phyloP scores from a whole-genome alignment of 2,888 invertebrate genomes.

The Entomobrya proxima region DNA sequence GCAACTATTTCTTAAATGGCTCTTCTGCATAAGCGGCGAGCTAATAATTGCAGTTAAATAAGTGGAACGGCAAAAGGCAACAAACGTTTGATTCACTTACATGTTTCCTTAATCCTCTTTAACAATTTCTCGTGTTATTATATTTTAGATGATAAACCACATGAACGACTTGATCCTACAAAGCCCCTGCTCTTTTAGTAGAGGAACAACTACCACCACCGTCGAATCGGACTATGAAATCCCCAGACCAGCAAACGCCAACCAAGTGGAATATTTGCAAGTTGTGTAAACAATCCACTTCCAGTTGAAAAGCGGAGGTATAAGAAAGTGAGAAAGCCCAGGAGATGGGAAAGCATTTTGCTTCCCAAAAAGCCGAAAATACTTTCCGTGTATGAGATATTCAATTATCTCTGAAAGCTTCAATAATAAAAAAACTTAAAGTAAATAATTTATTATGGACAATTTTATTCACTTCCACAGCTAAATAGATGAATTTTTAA shows the following conservation, averaged over 20 bases:
- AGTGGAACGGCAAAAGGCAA: no score
- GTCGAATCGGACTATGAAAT: slow-evolving; percentile 49
- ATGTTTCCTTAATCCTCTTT: neutral
- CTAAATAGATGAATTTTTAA: no score
- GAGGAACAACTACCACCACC: neutral
- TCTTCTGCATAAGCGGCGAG: no score
- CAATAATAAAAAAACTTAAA: no score
- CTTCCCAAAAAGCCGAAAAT: no score
- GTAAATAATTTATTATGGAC: no score
- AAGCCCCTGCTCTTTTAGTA: neutral
- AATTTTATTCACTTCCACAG: no score
- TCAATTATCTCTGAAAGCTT: no score
- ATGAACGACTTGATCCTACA: neutral
- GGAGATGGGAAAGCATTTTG: neutral
- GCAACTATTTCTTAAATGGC: no score
- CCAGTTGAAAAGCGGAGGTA: neutral
- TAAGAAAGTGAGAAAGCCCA: neutral
- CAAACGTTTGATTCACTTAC: no score
- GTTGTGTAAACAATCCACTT: slow-evolving; percentile 53
- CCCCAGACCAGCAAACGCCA: slow-evolving; percentile 37
- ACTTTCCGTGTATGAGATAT: no score
- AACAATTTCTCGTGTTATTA: neutral
- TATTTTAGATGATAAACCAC: neutral
- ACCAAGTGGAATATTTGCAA: slow-evolving; percentile 69
- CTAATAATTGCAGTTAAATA: no score